These are phyloP conservation scores for Diplazon laetatorius DNA, from an alignment of 2,888 invertebrate species.

Conservation along the genomic window DNA sequence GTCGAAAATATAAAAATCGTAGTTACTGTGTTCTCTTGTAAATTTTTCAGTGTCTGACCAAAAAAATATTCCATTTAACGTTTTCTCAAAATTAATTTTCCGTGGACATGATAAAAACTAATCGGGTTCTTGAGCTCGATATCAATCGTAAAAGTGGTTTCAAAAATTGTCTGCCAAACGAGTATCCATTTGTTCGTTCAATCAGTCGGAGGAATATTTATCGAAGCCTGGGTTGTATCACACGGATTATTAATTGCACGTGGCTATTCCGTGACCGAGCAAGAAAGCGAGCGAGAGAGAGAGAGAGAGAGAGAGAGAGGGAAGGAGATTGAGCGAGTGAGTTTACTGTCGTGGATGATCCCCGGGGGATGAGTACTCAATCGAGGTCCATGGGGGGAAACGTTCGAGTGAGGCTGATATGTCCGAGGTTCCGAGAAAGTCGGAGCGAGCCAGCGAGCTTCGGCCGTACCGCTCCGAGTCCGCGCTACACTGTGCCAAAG, in stretches of 20 bases:
- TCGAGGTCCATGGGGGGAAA: slow-evolving; percentile 35
- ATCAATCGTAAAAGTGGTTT: too few relatives aligned
- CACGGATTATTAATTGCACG: slow-evolving; percentile 53
- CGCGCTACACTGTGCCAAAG: slow-evolving; percentile 26
- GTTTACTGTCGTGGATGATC: slow-evolving; percentile 41
- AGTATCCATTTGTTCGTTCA: slow-evolving; percentile 12
- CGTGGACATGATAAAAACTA: too few relatives aligned
- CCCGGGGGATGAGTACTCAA: slow-evolving; percentile 53
- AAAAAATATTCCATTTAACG: too few relatives aligned
- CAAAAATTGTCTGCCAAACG: neutral
- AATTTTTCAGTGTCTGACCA: too few relatives aligned
- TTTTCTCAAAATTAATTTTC: too few relatives aligned
- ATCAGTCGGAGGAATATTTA: slow-evolving; percentile 40
- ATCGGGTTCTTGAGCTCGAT: too few relatives aligned
- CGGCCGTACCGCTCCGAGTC: neutral
- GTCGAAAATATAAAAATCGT: too few relatives aligned
- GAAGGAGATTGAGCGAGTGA: slow-evolving; percentile 8
- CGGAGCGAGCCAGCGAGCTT: neutral
- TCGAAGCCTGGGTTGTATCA: slow-evolving; percentile 39
- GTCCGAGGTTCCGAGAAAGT: slow-evolving; percentile 15
- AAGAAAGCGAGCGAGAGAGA: neutral
- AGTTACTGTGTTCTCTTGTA: too few relatives aligned
- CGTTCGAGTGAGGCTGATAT: slow-evolving; percentile 9
- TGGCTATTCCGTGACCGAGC: slow-evolving; percentile 14
- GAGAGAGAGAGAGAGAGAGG: neutral